Evolutionary conservation across 2,113 vertebrate species (phyloP).

Genomic region (Spizaetus ornatus): DNA sequence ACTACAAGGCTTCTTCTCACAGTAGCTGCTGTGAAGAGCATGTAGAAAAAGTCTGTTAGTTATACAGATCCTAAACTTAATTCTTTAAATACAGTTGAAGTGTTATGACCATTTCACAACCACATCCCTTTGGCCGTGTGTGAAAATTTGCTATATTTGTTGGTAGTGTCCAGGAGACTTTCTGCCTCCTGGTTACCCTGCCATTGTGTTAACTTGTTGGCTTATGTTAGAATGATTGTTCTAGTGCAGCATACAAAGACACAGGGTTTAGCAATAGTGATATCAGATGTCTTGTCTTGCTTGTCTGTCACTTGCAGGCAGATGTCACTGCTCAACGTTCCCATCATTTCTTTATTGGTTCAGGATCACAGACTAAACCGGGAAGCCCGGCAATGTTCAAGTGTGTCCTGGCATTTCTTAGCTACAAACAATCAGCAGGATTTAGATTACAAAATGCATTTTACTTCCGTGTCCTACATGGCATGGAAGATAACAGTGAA

Average conservation of each 20-base stretch:
- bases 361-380: neutral
- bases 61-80: neutral
- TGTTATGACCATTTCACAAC: neutral
- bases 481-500: neutral
- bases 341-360: neutral
- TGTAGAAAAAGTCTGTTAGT: neutral
- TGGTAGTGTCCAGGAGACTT: neutral
- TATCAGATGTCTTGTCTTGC: neutral
- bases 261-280: neutral
- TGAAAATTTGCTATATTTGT: neutral
- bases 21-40: neutral
- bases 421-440: neutral
- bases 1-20: neutral
- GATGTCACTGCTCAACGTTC: neutral
- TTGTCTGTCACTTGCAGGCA: neutral
- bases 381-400: neutral
- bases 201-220: neutral
- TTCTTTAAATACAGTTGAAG: neutral
- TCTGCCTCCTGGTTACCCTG: neutral
- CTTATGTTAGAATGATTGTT: neutral
- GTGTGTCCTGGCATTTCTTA: neutral
- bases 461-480: rapidly evolving
- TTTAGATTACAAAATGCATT: neutral
- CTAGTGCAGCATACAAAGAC: neutral
- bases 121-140: neutral